Conservation (phyloP, 2,888 invertebrate species). For the Parochlus steinenii region DNA sequence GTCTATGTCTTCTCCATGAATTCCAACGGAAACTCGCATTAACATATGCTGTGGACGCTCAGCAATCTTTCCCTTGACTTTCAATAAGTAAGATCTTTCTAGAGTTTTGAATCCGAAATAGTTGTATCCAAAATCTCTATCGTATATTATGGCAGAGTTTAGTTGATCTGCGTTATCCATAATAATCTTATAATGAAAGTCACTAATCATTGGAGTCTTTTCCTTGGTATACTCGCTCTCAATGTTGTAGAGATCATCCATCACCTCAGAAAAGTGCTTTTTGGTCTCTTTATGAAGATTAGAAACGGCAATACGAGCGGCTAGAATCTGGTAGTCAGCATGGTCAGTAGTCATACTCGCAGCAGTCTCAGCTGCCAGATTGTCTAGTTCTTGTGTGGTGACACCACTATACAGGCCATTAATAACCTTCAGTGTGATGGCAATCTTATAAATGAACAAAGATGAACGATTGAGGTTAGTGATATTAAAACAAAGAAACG, state of each 20-base stretch:
- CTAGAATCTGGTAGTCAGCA: constrained; percentile 86
- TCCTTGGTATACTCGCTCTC: constrained; percentile 48
- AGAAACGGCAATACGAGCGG: constrained; percentile 85
- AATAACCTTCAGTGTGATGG: constrained; percentile 82
- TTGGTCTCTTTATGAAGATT: constrained; percentile 98
- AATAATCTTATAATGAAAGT: constrained; percentile 56
- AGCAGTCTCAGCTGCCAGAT: constrained; percentile 96
- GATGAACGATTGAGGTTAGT: constrained; percentile 11
- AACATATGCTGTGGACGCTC: constrained; percentile 93
- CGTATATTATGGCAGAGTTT: constrained; percentile 83
- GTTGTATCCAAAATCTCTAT: constrained; percentile 82
- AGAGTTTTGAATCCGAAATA: constrained; percentile 94
- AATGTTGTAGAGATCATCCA: constrained; percentile 62
- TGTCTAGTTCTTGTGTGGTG: constrained; percentile 91
- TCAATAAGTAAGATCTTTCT: constrained; percentile 77
- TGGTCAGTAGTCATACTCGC: constrained; percentile 95
- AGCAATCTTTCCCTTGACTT: constrained; percentile 69
- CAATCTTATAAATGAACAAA: constrained; percentile 36
- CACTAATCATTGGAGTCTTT: constrained; percentile 67
- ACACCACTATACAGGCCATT: constrained; percentile 92
- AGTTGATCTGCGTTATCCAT: constrained; percentile 63
- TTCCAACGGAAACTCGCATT: constrained; percentile 88
- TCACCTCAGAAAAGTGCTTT: constrained; percentile 65
- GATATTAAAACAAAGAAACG: not conserved
- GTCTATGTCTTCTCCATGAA: constrained; percentile 78